Conservation (phyloP, 2,797 vertebrate genomes). For the Psittacula echo region DNA sequence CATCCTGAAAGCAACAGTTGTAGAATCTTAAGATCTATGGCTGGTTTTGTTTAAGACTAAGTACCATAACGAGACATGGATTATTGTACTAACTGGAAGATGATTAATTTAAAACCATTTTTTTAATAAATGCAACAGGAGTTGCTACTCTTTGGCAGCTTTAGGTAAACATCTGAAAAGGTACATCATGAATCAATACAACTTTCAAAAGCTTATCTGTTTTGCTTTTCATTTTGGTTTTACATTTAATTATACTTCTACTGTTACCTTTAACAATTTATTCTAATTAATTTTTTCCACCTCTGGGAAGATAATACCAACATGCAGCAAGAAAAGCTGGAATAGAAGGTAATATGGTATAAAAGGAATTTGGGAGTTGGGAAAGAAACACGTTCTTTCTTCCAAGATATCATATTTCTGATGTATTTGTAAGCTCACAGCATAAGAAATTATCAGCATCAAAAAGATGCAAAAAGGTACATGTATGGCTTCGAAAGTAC, state of each 20-base stretch:
- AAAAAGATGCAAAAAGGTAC: background rate
- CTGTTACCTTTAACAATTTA: background rate
- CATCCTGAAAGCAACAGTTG: background rate
- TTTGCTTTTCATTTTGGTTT: background rate
- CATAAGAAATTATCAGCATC: constrained; percentile 1
- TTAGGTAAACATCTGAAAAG: background rate
- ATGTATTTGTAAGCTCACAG: background rate
- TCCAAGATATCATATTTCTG: background rate
- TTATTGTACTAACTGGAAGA: background rate
- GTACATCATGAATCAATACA: background rate
- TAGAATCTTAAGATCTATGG: background rate
- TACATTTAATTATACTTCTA: background rate
- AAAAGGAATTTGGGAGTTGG: background rate
- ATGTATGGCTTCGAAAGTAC: background rate
- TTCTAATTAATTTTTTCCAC: background rate
- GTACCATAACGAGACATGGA: background rate
- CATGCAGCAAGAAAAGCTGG: background rate
- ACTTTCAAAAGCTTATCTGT: background rate
- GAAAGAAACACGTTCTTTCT: background rate
- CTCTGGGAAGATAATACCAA: background rate
- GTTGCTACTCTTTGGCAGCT: background rate
- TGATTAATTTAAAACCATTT: background rate
- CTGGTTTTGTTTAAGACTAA: background rate
- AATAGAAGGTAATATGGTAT: background rate
- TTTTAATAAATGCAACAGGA: background rate